Conservation (phyloP, 2,888 invertebrate species). For the Pycnomerus fuliginosus region DNA sequence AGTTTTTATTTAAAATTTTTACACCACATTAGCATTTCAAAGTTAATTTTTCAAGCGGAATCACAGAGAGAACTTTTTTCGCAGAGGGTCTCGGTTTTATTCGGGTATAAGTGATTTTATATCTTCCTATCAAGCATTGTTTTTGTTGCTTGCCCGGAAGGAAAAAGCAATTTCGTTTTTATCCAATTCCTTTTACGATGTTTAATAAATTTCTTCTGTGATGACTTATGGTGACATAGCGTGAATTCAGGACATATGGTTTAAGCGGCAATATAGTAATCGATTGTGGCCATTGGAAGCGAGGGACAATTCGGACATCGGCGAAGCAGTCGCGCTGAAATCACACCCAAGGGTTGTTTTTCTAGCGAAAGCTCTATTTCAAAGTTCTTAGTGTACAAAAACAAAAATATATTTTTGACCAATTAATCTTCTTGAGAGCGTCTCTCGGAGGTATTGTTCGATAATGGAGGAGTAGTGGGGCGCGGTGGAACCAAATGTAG, state of each 20-base stretch:
- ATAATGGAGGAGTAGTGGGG: slow-evolving; percentile 30
- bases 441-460: slow-evolving; percentile 32
- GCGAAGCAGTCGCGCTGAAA: slow-evolving; percentile 19
- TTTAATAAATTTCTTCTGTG: slow-evolving; percentile 5
- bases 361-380: no score
- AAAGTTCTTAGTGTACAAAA: no score
- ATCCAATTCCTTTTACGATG: no score
- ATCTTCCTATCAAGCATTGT: no score
- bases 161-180: no score
- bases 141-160: no score
- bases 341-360: slow-evolving; percentile 33
- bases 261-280: slow-evolving; percentile 20
- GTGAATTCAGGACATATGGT: slow-evolving; percentile 13
- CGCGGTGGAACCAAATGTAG: slow-evolving; percentile 11
- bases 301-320: slow-evolving; percentile 14
- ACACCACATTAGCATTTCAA: no score
- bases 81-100: no score
- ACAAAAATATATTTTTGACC: slow-evolving; percentile 35
- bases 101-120: no score
- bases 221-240: slow-evolving; percentile 10
- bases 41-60: no score
- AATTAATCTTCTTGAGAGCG: slow-evolving; percentile 33
- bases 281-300: slow-evolving; percentile 19
- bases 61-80: no score
- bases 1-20: no score